These are phyloP conservation scores for Hirundo rustica DNA, from an alignment of 2,797 vertebrate genomes.

Conservation along the genomic window DNA sequence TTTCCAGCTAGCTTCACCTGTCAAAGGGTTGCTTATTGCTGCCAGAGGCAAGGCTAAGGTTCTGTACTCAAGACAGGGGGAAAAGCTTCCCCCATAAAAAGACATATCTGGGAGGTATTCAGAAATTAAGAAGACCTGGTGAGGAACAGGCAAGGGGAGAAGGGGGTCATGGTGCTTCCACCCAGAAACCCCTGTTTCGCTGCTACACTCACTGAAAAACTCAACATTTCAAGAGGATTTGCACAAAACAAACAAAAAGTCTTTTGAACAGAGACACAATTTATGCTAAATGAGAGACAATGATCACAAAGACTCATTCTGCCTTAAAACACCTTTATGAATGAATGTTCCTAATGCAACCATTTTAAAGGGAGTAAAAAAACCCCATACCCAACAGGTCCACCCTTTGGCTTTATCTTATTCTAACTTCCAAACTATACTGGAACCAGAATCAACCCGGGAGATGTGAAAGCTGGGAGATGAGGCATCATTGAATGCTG, in stretches of 20 bases:
- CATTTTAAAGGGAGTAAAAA: neutral
- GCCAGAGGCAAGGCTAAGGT: neutral
- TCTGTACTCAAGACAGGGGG: neutral
- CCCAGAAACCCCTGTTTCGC: conserved; percentile 1
- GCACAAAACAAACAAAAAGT: neutral
- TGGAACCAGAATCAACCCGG: neutral
- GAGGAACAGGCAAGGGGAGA: neutral
- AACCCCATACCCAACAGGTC: neutral
- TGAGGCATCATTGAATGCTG: neutral
- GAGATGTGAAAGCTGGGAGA: neutral
- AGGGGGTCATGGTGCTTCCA: neutral
- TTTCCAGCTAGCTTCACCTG: neutral
- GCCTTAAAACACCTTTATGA: neutral
- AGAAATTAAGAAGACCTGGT: neutral
- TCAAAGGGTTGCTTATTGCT: neutral
- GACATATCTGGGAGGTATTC: neutral
- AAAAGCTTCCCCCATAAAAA: neutral
- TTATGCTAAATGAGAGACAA: neutral
- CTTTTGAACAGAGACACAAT: neutral
- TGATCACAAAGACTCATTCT: neutral
- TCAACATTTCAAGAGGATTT: neutral
- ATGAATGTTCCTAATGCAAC: neutral
- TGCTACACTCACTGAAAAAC: neutral
- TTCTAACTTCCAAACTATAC: neutral
- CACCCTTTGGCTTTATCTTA: neutral